A percentile compares a stretch with the other conserved stretches of the same genome.
Evolutionary conservation across 2,888 invertebrate species (phyloP).

Genomic region (Caenorhabditis zanzibari): DNA sequence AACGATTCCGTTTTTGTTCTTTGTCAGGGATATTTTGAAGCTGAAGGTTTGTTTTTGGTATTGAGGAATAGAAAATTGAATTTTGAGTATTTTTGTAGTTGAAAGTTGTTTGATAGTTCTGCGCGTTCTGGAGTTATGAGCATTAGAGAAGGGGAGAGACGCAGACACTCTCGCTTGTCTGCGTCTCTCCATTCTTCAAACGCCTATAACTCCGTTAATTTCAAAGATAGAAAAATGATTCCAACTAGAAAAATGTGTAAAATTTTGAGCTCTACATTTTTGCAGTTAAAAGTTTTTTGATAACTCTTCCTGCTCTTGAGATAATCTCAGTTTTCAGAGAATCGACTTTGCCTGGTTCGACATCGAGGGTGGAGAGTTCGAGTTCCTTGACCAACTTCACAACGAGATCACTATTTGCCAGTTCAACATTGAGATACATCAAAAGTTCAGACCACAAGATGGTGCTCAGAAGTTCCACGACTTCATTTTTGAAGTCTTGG

Average conservation of each 20-base stretch:
- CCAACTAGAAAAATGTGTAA: too few species aligned
- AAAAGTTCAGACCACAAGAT: slow-evolving; percentile 10
- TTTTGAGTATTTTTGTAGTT: too few species aligned
- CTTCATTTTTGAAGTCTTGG: slow-evolving; percentile 12
- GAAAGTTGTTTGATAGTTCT: too few species aligned
- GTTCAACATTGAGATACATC: slow-evolving; percentile 51
- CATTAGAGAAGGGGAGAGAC: too few species aligned
- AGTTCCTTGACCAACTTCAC: slow-evolving; percentile 46
- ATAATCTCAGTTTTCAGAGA: slow-evolving; percentile 6
- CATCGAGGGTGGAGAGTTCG: slow-evolving; percentile 54
- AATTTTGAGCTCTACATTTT: too few species aligned
- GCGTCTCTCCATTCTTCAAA: too few species aligned
- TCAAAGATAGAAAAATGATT: too few species aligned
- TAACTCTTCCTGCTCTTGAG: not conserved
- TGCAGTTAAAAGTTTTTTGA: too few species aligned
- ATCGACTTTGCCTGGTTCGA: slow-evolving; percentile 58
- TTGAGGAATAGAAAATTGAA: not conserved
- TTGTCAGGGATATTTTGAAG: slow-evolving; percentile 29
- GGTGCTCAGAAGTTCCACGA: slow-evolving; percentile 24
- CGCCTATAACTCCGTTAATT: too few species aligned
- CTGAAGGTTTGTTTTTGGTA: not conserved
- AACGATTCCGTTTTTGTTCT: slow-evolving; percentile 49
- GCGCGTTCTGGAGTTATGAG: not conserved
- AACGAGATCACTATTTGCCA: slow-evolving; percentile 51
- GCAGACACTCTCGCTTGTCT: too few species aligned